Base-by-base conservation (phyloP, 2,888 invertebrate genomes). In the Homarus gammarus region DNA sequence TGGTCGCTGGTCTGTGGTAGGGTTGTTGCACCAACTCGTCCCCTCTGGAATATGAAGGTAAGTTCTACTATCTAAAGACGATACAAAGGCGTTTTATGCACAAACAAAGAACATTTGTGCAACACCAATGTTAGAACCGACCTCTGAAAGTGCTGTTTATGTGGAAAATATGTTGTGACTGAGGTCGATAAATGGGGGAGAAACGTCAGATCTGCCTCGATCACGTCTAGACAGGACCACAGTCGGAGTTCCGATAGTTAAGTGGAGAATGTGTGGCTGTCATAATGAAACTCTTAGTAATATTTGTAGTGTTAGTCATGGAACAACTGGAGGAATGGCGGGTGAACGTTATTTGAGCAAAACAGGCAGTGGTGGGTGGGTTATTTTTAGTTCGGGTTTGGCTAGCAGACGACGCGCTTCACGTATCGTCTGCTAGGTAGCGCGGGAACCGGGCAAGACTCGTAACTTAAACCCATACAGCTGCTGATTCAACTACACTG, bases 371-470 rank as follows among this genome's bases (percentile, higher is more conserved):
- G 85, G 85, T 64, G 85, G 85, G 85, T 85, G 85, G 77, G 77
- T 77, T 85, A 85, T 85, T 85, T 85, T 85, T 85, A 85, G 85
- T 84, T 44, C 33, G 85, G 85, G 77, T 85, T 77, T 85, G 85
- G 85, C 85, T 85, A 85, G 85, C 85, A 85, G 85, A 85, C 85
- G 85, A 85, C 85, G 75, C 77, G 85, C 85, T 83, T 51, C 49
- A 49, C 83, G 72, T 83, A 83, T 83, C 83, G 83, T 83, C 83
- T 83, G 83, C 83, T 83, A 83, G 83, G 72, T 83, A 44, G 83
- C 83, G 83, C 83, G 83, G 83, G 83, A 83, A 83, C 51, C 83
- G 51, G 61, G 79, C n/a, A 79, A 36, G n/a, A 38, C 61, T 61
- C 38, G 36, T 61, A 49, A 36, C 51, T 22, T 40, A 8, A 79